These are phyloP conservation scores for Pyrochroa serraticornis DNA, from an alignment of 2,888 invertebrate genomes.

Conservation along the genomic window DNA sequence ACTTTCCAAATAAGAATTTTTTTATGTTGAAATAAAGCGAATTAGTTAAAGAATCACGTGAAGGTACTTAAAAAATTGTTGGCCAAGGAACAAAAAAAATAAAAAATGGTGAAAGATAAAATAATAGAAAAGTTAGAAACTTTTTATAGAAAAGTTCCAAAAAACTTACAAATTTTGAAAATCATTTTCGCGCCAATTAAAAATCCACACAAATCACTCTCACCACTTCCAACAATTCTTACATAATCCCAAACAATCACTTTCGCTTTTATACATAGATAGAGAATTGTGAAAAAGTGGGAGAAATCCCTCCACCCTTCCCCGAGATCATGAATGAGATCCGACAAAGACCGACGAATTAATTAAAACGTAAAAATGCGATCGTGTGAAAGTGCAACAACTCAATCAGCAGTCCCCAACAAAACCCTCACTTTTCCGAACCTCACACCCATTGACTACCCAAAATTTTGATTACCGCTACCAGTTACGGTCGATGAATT, in stretches of 20 bases:
- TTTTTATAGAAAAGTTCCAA: too few relatives aligned
- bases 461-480: too few relatives aligned
- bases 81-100: too few relatives aligned
- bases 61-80: too few relatives aligned
- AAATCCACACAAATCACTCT: not conserved
- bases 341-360: constrained; percentile 7
- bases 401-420: constrained; percentile 1
- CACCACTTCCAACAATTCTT: constrained; percentile 8
- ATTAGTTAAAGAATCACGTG: too few relatives aligned
- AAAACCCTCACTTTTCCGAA: too few relatives aligned
- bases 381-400: constrained; percentile 19
- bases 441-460: constrained; percentile 11
- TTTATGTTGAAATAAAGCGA: too few relatives aligned
- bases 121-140: too few relatives aligned
- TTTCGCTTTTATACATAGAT: constrained; percentile 15
- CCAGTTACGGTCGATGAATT: too few relatives aligned
- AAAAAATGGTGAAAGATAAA: too few relatives aligned
- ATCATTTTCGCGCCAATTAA: constrained; percentile 1
- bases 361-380: constrained; percentile 6
- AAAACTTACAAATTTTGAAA: constrained; percentile 13
- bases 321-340: not conserved
- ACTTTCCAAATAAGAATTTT: too few relatives aligned
- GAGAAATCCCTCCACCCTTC: not conserved
- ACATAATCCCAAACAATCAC: constrained; percentile 18
- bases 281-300: not conserved